Base-by-base conservation (phyloP, 2,888 invertebrate genomes). In the Dryobotodes eremita region DNA sequence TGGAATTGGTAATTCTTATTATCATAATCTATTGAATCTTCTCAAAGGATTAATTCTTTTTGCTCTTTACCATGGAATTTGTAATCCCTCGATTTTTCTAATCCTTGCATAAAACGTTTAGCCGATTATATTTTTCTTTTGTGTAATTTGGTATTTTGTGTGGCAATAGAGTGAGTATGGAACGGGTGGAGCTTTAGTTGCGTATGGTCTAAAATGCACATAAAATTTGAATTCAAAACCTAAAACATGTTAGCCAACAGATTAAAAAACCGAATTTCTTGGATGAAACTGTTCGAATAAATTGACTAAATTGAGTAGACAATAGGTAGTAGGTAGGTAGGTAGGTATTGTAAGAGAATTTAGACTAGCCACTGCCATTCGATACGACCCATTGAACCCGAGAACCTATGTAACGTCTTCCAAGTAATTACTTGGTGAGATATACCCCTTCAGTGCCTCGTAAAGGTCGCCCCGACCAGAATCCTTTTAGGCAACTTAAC, bases 401-500 rank as follows among this genome's bases (percentile, higher is more conserved):
- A 68, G 42, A 53, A 61, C 42, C 69, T n/a, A 80, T 61, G 71
- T 36, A 65, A 68, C 66, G 76, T 79, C 79, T 87, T 85, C 65
- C 65, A 84, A 75, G 81, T 86, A 84, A 87, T 87, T 86, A 88
- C 70, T 78, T 53, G 77, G 74, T 70, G 80, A 84, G 65, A 83
- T 77, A 73, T 75, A 73, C 72, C 77, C 71, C 77, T 79, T 64
- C 71, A 68, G 50, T 77, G 46, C 68, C 73, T 64, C 70, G 71
- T 68, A 83, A 87, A 84, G 86, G 87, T 89, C 86, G 62, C 73
- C 76, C 86, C 76, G 78, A 59, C 75, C 79, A 71, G 88, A 91
- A 91, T 91, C 93, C 94, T 93, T 94, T 94, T 91, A 93, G 92
- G 90, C 84, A 77, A 76, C 86, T 90, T 94, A 94, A 95, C 90